Evolutionary conservation across 1,140 invertebrate species (phyloP).

Genomic region (Mamestra configurata): DNA sequence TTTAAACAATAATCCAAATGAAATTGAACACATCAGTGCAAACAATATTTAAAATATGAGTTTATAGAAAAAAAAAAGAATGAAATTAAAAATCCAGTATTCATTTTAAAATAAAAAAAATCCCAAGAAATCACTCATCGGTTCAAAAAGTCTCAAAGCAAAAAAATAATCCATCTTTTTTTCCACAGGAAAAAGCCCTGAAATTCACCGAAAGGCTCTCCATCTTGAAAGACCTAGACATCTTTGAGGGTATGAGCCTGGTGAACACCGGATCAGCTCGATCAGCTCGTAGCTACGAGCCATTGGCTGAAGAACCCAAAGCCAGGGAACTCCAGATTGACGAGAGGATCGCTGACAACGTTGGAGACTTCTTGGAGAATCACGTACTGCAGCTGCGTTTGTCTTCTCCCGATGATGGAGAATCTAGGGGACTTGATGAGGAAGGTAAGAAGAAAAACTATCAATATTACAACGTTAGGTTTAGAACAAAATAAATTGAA

Average conservation of each 20-base stretch:
- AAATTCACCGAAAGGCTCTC: conserved; percentile 80
- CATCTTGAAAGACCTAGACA: conserved; percentile 71
- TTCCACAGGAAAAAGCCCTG: conserved; percentile 82
- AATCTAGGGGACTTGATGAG: conserved; percentile 79
- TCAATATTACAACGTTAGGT: neutral
- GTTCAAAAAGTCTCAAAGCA: neutral
- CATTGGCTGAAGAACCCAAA: conserved; percentile 79
- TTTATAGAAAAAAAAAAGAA: neutral
- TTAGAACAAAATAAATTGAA: neutral
- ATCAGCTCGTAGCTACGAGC: conserved; percentile 82
- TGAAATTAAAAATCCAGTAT: neutral
- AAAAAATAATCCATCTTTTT: conserved; percentile 13
- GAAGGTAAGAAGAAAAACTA: conserved; percentile 71
- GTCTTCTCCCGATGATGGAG: conserved; percentile 68
- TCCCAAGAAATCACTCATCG: neutral
- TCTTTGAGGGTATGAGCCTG: conserved; percentile 80
- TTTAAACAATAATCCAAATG: too few relatives aligned
- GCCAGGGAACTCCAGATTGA: conserved; percentile 80
- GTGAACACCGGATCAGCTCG: conserved; percentile 80
- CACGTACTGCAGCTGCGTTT: conserved; percentile 82
- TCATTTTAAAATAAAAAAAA: too few relatives aligned
- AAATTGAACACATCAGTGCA: neutral
- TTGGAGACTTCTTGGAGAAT: conserved; percentile 82
- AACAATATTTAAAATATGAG: neutral
- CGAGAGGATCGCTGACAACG: conserved; percentile 80